phyloP scores from a whole-genome alignment of 2,888 invertebrate genomes.

The Synanthedon myopaeformis region DNA sequence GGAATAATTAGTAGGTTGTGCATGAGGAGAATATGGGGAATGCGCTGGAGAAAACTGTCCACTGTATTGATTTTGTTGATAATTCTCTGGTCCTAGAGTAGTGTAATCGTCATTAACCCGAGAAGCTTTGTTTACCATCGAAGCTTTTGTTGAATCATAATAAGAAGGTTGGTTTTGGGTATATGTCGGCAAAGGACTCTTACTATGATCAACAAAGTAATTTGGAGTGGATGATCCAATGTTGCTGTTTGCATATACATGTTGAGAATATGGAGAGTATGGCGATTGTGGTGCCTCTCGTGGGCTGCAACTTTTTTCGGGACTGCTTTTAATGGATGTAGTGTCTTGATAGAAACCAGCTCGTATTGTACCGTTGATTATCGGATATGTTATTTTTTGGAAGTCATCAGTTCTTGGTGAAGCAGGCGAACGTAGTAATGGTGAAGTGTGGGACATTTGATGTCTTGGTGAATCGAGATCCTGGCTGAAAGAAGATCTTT shows the following conservation, averaged over 20 bases:
- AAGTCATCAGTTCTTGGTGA: slow-evolving; percentile 81
- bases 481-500: slow-evolving; percentile 82
- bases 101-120: slow-evolving; percentile 69
- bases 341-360: slow-evolving; percentile 92
- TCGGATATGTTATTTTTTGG: slow-evolving; percentile 76
- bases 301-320: slow-evolving; percentile 86
- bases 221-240: slow-evolving; percentile 46
- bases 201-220: slow-evolving; percentile 56
- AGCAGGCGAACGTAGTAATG: slow-evolving; percentile 79
- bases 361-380: slow-evolving; percentile 84
- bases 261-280: slow-evolving; percentile 56
- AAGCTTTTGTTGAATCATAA: slow-evolving; percentile 72
- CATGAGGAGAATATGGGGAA: slow-evolving; percentile 40
- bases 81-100: slow-evolving; percentile 64
- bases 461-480: slow-evolving; percentile 81
- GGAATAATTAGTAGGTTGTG: slow-evolving; percentile 37
- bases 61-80: slow-evolving; percentile 57
- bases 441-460: slow-evolving; percentile 80
- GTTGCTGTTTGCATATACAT: slow-evolving; percentile 54
- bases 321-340: slow-evolving; percentile 85
- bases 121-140: slow-evolving; percentile 46
- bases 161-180: slow-evolving; percentile 65
- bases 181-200: slow-evolving; percentile 55
- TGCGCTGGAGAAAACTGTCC: slow-evolving; percentile 49
- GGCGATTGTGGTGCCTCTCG: slow-evolving; percentile 75